Base-by-base conservation (phyloP, 2,888 invertebrate species). In the Hypolimnas misippus region DNA sequence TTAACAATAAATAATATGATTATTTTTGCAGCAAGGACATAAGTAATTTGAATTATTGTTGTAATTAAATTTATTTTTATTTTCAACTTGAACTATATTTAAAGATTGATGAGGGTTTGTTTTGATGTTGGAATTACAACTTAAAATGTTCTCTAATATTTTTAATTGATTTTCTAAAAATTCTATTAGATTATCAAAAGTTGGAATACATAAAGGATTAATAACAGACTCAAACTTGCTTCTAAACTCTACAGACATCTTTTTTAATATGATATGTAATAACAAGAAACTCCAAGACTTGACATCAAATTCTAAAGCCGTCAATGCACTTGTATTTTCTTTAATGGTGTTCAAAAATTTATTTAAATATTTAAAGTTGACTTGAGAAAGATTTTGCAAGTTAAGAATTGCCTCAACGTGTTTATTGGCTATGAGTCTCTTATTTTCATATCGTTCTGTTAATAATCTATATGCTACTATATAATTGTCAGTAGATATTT, bases 401-500 rank as follows among this genome's bases (percentile, higher is more conserved):
- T 21, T 49, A n/a, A 49, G 49, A 19, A 49, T 21, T 4, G 49
- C 49, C 7, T 49, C 49, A 12, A 49, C 21, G 5, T 49, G 49
- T 21, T 49, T 49, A 21, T 49, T 21, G 2, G 49, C 49, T 49
- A 49, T 49, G 17, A 25, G 12, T 49, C 49, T 19, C 25, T 49
- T 49, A n/a, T 49, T 49, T 8, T 49, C 49, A 49, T 49, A 49
- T 10, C 25, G 49, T n/a, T 49, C 21, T 14, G 14, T 40, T 14
- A 40, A 40, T 14, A 40, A 40, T 40, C 10, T 40, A 10, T 40
- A 44, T 44, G 51, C 29, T 31, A 51, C 8, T 12, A n/a, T n/a
- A 31, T 51, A 51, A 31, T 51, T 51, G 29, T 51, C 51, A 6
- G 10, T 16, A 31, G 51, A 31, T 31, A 51, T 51, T 31, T 19